Conservation (phyloP, 2,888 invertebrate species). For the Pheosia tremula region DNA sequence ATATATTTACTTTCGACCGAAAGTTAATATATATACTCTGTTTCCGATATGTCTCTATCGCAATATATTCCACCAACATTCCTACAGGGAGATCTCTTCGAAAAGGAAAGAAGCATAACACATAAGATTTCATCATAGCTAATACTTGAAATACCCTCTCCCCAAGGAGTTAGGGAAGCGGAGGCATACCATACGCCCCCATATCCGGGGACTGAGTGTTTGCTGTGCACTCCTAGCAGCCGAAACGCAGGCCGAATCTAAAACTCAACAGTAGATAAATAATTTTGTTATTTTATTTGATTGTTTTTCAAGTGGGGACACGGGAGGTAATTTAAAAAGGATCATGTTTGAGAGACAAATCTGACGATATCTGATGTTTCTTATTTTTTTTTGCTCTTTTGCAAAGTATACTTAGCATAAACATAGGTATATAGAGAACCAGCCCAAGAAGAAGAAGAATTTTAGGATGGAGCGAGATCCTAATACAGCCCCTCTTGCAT, state of each 20-base stretch:
- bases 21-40: no score
- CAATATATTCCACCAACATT: constrained; percentile 1
- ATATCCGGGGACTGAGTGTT: constrained; percentile 39
- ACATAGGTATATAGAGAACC: no score
- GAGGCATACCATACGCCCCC: constrained; percentile 26
- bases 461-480: no score
- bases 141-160: constrained; percentile 20
- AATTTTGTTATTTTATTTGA: constrained; percentile 24
- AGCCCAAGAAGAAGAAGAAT: no score
- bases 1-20: background rate
- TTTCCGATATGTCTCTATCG: constrained; percentile 2
- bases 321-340: no score
- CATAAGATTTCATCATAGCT: constrained; percentile 20
- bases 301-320: constrained; percentile 2
- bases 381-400: no score
- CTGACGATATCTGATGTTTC: background rate
- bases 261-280: constrained; percentile 31
- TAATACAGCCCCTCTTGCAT: no score
- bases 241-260: constrained; percentile 27
- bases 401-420: no score
- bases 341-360: background rate
- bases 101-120: background rate
- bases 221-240: constrained; percentile 37
- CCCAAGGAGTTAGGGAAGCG: constrained; percentile 8
- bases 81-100: background rate